These are phyloP conservation scores for Solea solea DNA, from an alignment of 2,113 vertebrate genomes.

Conservation along the genomic window DNA sequence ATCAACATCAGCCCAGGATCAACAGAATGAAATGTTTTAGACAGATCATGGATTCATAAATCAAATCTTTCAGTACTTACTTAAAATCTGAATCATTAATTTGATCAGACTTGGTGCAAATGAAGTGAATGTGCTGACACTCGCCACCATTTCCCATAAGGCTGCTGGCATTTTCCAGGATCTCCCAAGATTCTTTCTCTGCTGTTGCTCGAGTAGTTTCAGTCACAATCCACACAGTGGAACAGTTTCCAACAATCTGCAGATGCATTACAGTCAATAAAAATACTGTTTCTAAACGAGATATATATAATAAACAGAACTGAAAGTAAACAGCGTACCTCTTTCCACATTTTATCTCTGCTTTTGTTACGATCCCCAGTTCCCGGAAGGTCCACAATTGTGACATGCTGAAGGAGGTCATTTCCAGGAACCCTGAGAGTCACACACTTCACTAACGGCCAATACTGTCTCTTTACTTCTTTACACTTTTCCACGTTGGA, in stretches of 20 bases:
- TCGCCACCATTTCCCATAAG: conserved; percentile 56
- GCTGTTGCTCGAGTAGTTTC: conserved; percentile 46
- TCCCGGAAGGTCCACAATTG: conserved; percentile 68
- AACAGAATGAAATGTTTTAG: neutral
- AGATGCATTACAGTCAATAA: neutral
- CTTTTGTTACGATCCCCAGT: conserved; percentile 64
- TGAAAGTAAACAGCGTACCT: conserved; percentile 8
- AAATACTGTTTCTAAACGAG: neutral
- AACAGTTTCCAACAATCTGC: conserved; percentile 58
- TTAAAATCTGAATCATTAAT: neutral
- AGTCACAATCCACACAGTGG: conserved; percentile 64
- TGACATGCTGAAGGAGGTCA: conserved; percentile 47
- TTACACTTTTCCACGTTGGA: neutral
- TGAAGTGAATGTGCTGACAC: conserved; percentile 57
- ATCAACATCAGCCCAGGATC: neutral
- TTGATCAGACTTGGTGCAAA: conserved; percentile 62
- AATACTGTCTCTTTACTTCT: conserved; percentile 21
- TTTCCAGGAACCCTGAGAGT: conserved; percentile 48
- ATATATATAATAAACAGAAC: neutral
- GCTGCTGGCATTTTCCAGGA: conserved; percentile 19
- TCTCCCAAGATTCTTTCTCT: conserved; percentile 58
- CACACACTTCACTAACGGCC: conserved; percentile 69
- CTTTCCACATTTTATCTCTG: conserved; percentile 63
- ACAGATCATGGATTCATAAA: too few relatives aligned
- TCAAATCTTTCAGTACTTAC: conserved; percentile 19